phyloP scores from a whole-genome alignment of 2,797 vertebrate species.

The Clarias pachynema region DNA sequence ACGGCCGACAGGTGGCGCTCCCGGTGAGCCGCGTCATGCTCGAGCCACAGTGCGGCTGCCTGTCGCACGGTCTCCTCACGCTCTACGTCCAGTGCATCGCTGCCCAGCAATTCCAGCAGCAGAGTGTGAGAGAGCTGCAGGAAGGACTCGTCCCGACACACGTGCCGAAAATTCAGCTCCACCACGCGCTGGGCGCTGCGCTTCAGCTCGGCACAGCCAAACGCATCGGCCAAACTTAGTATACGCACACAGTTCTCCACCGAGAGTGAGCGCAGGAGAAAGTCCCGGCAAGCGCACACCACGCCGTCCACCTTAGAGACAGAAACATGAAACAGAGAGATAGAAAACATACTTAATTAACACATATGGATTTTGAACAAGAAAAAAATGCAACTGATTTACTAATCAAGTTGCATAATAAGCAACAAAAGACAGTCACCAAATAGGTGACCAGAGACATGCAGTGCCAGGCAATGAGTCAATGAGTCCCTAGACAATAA shows the following conservation, averaged over 20 bases:
- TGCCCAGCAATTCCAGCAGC: conserved; percentile 93
- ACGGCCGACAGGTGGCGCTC: conserved; percentile 97
- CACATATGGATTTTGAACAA: not conserved
- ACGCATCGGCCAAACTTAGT: conserved; percentile 94
- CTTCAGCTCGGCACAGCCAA: conserved; percentile 96
- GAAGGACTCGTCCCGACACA: conserved; percentile 95
- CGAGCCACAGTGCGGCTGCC: conserved; percentile 97
- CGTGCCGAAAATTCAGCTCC: conserved; percentile 96
- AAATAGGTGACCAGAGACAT: not conserved
- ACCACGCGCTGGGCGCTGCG: conserved; percentile 97
- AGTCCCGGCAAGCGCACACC: conserved; percentile 91
- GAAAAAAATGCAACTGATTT: not conserved
- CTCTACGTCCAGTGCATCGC: conserved; percentile 98
- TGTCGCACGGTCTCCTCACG: conserved; percentile 98
- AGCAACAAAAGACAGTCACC: too few species aligned
- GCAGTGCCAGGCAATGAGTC: too few species aligned
- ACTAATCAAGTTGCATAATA: not conserved
- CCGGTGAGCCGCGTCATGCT: conserved; percentile 93
- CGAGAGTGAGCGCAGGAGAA: conserved; percentile 97
- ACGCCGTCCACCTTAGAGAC: conserved; percentile 91
- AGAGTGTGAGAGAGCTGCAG: conserved; percentile 95
- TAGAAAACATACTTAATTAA: not conserved
- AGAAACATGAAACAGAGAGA: not conserved
- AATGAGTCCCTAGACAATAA: not conserved
- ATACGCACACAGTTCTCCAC: conserved; percentile 97